These are phyloP conservation scores for Ericerus pela DNA, from an alignment of 1,140 invertebrate species.

Conservation along the genomic window DNA sequence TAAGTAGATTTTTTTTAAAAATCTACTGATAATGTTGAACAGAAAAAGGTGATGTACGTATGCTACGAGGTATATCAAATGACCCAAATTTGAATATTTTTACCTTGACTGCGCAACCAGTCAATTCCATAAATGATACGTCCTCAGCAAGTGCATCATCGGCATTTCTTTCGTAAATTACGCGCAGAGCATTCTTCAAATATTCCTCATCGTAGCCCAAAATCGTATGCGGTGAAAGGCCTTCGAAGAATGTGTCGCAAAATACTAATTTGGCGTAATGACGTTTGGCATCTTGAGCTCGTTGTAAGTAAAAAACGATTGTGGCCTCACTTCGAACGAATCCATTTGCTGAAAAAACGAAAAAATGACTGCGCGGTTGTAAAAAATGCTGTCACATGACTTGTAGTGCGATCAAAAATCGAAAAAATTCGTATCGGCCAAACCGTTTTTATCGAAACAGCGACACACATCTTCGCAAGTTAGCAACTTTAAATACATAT, in stretches of 20 bases:
- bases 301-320: slow-evolving; percentile 41
- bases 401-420: no score
- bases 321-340: slow-evolving; percentile 20
- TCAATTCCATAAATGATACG: not conserved
- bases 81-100: no score
- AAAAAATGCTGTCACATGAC: not conserved
- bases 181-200: slow-evolving; percentile 29
- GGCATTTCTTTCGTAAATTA: slow-evolving; percentile 20
- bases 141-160: slow-evolving; percentile 13
- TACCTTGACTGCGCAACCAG: slow-evolving; percentile 29
- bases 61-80: no score
- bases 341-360: slow-evolving; percentile 21
- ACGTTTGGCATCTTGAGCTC: slow-evolving; percentile 35
- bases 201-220: not conserved
- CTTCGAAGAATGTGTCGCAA: not conserved
- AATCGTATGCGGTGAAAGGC: not conserved
- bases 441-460: slow-evolving; percentile 51
- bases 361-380: not conserved
- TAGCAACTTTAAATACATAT: slow-evolving; percentile 40
- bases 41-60: no score
- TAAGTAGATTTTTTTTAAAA: no score
- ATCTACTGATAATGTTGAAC: no score
- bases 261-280: slow-evolving; percentile 38
- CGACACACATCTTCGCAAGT: slow-evolving; percentile 49
- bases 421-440: no score